These are phyloP conservation scores for Vesta saturnalis DNA, from an alignment of 2,888 invertebrate species.

Conservation along the genomic window DNA sequence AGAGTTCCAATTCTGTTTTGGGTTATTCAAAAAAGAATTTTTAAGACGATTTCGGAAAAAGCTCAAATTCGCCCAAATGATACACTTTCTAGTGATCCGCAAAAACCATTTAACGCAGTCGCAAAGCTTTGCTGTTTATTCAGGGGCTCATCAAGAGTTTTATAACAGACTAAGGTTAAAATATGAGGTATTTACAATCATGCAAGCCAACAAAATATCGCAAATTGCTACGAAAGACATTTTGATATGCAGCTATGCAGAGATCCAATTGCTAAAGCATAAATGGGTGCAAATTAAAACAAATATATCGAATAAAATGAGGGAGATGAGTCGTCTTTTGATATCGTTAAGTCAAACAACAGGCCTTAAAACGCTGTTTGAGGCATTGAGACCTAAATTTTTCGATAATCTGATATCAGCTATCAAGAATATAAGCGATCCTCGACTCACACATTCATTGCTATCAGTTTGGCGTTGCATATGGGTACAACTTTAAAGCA, in stretches of 20 bases:
- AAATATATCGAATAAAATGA: slow-evolving; percentile 41
- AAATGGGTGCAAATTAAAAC: slow-evolving; percentile 38
- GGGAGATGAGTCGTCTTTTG: slow-evolving; percentile 36
- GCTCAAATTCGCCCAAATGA: not conserved
- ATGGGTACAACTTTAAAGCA: slow-evolving; percentile 42
- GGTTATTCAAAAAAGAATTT: too few relatives aligned
- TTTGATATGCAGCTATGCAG: slow-evolving; percentile 28
- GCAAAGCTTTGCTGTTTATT: too few relatives aligned
- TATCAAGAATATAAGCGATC: slow-evolving; percentile 35
- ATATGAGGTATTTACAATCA: slow-evolving; percentile 34
- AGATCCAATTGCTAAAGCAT: slow-evolving; percentile 28
- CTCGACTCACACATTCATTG: slow-evolving; percentile 32
- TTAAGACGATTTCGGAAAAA: slow-evolving; percentile 19
- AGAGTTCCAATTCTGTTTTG: slow-evolving; percentile 19
- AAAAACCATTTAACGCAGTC: slow-evolving; percentile 20
- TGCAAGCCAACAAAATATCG: slow-evolving; percentile 31
- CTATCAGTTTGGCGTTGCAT: slow-evolving; percentile 39
- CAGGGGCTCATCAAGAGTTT: too few relatives aligned
- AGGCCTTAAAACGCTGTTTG: slow-evolving; percentile 18
- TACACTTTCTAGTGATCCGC: not conserved
- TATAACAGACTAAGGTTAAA: slow-evolving; percentile 23
- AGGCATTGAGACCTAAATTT: slow-evolving; percentile 28
- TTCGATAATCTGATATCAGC: slow-evolving; percentile 35
- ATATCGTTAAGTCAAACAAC: slow-evolving; percentile 22
- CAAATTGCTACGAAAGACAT: slow-evolving; percentile 31